Evolutionary conservation across 1,140 invertebrate genomes (phyloP), one percentile per base, ranked within the genome.

Genomic region (Lepidurus arcticus): DNA sequence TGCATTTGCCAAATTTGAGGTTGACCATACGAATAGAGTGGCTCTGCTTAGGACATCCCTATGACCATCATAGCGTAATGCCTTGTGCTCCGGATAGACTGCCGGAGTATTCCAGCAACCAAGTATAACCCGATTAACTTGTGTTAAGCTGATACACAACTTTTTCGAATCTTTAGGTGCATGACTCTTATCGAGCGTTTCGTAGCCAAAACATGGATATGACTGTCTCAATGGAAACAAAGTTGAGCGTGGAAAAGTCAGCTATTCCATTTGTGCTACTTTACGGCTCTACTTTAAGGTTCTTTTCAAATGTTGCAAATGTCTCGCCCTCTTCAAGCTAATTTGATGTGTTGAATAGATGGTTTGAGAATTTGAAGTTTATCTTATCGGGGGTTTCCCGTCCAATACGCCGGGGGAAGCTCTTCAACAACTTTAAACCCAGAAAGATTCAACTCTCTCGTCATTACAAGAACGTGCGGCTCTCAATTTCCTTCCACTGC

Each of bases 11-110:
- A 0, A 93, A 93, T 83, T 87, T 99, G 7, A 92, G 92, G 82
- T 86, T 97, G 16, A 91, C 90, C 16, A 90, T 97, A 8, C 94
- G 95, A 83, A 85, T 99, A 74, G 90, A 92, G 78, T 99, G 97
- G 97, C 87, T 92, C 73, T 98, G 96, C 84, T 85, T 96, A 16
- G 96, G 92, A 9, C 94, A 98, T 87, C 92, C 95, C 0, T 92
- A 96, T 83, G 97, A 99, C 86, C 97, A 99, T 87, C 94, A 97
- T 85, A 89, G 92, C n/a, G 94, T 98, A 1, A 93, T 96, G 85
- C 95, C 96, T 0, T 98, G 96, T 87, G 97, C 97, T 10, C 96
- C 96, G 0, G 94, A 98, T 81, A 94, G 97, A 86, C 87, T 99
- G 42, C 97, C 97, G 0, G 97, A 99, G 85, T 99, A 98, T 86